Percentiles rank a stretch among this genome's conserved stretches.
Evolutionary conservation across 2,888 invertebrate species (phyloP).

Genomic region (Diarsia brunnea): DNA sequence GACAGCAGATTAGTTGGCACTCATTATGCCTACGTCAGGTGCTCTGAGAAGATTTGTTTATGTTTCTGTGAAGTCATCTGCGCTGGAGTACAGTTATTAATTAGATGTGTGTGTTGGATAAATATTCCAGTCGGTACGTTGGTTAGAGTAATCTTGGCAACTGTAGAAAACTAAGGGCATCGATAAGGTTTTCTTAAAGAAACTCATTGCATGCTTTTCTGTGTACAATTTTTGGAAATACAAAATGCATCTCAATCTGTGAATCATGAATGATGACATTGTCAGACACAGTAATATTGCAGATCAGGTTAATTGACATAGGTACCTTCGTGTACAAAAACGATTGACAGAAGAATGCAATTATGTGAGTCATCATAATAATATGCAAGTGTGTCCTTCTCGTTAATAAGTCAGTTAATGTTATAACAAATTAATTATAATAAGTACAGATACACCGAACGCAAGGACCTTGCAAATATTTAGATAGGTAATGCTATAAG

Average conservation of each 20-base stretch:
- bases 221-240: not conserved
- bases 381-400: not conserved
- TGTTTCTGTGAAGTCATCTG: constrained; percentile 41
- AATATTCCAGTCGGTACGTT: not conserved
- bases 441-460: not conserved
- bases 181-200: too few species aligned
- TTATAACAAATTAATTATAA: constrained; percentile 7
- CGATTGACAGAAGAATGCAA: not conserved
- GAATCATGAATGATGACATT: not conserved
- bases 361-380: not conserved
- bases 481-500: not conserved
- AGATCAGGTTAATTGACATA: constrained; percentile 1
- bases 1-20: constrained; percentile 62
- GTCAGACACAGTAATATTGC: not conserved
- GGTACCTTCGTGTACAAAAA: not conserved
- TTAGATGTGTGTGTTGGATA: not conserved
- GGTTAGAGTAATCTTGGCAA: not conserved
- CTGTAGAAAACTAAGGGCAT: not conserved
- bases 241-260: not conserved
- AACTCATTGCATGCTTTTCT: not conserved
- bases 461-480: not conserved
- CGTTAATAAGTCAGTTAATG: not conserved
- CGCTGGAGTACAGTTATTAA: constrained; percentile 24
- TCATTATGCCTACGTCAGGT: constrained; percentile 53
- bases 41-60: constrained; percentile 28